These are phyloP conservation scores for Lutraria lutraria DNA, from an alignment of 2,888 invertebrate species.

Conservation along the genomic window DNA sequence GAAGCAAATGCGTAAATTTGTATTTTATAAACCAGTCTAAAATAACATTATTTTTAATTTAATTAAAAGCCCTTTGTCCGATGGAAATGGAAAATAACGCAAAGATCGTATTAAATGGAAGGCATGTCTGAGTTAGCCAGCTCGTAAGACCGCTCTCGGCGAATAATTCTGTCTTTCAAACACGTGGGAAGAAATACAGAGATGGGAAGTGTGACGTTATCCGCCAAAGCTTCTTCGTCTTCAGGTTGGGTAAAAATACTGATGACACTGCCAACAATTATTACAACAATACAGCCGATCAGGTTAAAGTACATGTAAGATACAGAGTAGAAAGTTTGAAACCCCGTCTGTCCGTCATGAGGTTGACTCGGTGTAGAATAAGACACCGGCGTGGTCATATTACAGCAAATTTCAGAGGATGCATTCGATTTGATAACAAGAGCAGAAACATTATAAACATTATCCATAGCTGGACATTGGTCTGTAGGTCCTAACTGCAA, in stretches of 20 bases:
- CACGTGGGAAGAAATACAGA: conserved; percentile 41
- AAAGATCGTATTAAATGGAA: not conserved
- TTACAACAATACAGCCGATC: conserved; percentile 22
- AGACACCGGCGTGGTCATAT: not conserved
- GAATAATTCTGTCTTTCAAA: not conserved
- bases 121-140: not conserved
- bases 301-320: conserved; percentile 51
- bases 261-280: conserved; percentile 27
- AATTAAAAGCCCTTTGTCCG: no score
- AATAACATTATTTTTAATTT: no score
- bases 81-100: no score
- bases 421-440: not conserved
- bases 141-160: not conserved
- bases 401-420: not conserved
- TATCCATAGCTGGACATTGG: not conserved
- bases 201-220: conserved; percentile 34
- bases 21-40: no score
- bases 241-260: conserved; percentile 44
- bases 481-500: conserved; percentile 45
- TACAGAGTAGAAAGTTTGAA: conserved; percentile 26
- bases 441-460: not conserved
- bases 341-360: not conserved
- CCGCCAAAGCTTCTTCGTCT: conserved; percentile 6
- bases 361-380: not conserved
- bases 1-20: no score